These are phyloP conservation scores for Himalopsyche kuldschensis DNA, from an alignment of 2,888 invertebrate species.

Conservation along the genomic window DNA sequence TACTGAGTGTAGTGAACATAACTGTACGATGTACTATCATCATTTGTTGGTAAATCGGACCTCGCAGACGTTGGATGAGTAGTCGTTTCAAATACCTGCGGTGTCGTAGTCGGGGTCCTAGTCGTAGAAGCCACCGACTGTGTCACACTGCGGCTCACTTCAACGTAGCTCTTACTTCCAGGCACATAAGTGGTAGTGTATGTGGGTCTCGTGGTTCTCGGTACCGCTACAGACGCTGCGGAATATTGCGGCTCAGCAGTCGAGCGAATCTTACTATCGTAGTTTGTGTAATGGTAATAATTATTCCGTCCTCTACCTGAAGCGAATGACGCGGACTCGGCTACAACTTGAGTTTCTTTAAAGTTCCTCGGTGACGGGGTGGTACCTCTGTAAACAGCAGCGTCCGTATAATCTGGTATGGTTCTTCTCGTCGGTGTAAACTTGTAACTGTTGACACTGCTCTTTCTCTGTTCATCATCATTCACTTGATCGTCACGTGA, in stretches of 20 bases:
- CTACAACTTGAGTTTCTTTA: conserved; percentile 70
- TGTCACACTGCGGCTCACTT: conserved; percentile 43
- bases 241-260: conserved; percentile 17
- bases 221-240: conserved; percentile 26
- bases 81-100: conserved; percentile 34
- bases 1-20: conserved; percentile 24
- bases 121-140: conserved; percentile 36
- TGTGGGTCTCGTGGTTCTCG: conserved; percentile 49
- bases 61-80: not conserved
- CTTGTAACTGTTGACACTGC: conserved; percentile 53
- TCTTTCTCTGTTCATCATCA: conserved; percentile 51
- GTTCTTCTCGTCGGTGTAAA: conserved; percentile 49
- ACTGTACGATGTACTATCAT: conserved; percentile 5
- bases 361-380: conserved; percentile 51
- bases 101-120: conserved; percentile 34
- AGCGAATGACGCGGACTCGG: conserved; percentile 77
- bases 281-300: conserved; percentile 16
- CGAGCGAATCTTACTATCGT: conserved; percentile 22
- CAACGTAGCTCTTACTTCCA: conserved; percentile 42
- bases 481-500: conserved; percentile 41
- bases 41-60: not conserved
- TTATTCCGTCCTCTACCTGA: conserved; percentile 46
- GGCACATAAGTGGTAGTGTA: conserved; percentile 52
- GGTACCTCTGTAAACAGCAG: conserved; percentile 48
- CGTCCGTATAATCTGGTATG: conserved; percentile 48